These are phyloP conservation scores for Leptinotarsa tumamoca DNA, from an alignment of 2,888 invertebrate genomes.

Conservation along the genomic window DNA sequence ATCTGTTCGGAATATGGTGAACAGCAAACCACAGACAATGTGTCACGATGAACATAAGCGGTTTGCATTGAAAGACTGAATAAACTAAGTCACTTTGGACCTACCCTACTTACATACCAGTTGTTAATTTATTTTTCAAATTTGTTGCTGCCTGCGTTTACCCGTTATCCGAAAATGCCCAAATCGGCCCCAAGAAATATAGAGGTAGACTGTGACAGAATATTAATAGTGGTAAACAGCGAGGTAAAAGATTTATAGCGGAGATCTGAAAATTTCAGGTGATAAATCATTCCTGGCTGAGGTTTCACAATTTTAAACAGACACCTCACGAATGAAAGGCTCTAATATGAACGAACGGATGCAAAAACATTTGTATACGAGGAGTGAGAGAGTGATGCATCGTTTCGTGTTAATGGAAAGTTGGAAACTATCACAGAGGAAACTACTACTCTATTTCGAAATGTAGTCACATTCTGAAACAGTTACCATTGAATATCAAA, in stretches of 20 bases:
- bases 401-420: not conserved
- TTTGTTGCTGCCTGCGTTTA: too few species aligned
- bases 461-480: too few species aligned
- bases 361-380: not conserved
- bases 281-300: constrained; percentile 1
- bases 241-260: constrained; percentile 3
- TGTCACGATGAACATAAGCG: too few species aligned
- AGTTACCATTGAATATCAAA: too few species aligned
- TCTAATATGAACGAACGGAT: not conserved
- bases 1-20: too few species aligned
- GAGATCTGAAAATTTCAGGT: constrained; percentile 1
- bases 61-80: too few species aligned
- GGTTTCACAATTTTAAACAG: constrained; percentile 12
- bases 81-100: too few species aligned
- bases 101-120: too few species aligned
- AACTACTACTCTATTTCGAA: not conserved
- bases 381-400: not conserved
- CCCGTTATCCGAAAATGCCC: too few species aligned
- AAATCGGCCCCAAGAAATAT: not conserved
- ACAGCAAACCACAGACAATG: too few species aligned
- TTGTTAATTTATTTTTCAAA: too few species aligned
- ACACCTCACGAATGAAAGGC: not conserved
- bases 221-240: constrained; percentile 15
- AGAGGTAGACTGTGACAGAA: not conserved
- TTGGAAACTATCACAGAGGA: not conserved